Conservation (phyloP, 2,888 invertebrate species). For the Alviniconcha strummeri region DNA sequence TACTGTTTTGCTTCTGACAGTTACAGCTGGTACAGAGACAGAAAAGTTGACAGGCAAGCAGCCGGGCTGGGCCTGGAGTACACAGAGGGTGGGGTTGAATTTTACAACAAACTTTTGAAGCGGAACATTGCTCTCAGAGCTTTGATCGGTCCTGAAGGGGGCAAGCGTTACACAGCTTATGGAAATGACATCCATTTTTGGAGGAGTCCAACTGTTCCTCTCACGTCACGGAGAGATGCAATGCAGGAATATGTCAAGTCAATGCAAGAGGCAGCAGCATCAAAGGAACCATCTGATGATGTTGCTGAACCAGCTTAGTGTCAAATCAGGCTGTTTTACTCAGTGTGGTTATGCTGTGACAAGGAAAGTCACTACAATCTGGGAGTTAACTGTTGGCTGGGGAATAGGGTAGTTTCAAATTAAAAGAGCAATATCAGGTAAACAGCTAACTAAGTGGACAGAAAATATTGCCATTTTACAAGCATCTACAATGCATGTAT, state of each 20-base stretch:
- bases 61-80: conserved; percentile 79
- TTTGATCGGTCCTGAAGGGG: conserved; percentile 80
- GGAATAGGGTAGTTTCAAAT: too few relatives aligned
- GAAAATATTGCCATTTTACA: too few relatives aligned
- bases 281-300: background rate
- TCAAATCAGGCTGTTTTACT: background rate
- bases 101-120: conserved; percentile 83
- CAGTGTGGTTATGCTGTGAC: background rate
- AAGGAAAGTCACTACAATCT: too few relatives aligned
- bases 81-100: conserved; percentile 84
- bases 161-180: conserved; percentile 37
- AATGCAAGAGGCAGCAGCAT: background rate
- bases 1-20: conserved; percentile 82
- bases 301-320: conserved; percentile 11
- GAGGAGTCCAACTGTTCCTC: conserved; percentile 36
- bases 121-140: conserved; percentile 84
- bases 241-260: conserved; percentile 14
- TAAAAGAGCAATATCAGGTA: too few relatives aligned
- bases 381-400: too few relatives aligned
- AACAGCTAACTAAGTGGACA: too few relatives aligned
- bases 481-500: too few relatives aligned
- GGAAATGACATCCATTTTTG: conserved; percentile 44
- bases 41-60: conserved; percentile 79
- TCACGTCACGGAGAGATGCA: conserved; percentile 34
- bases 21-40: conserved; percentile 80